Base-by-base conservation (phyloP, 2,888 invertebrate species). In the Drosophila differens region DNA sequence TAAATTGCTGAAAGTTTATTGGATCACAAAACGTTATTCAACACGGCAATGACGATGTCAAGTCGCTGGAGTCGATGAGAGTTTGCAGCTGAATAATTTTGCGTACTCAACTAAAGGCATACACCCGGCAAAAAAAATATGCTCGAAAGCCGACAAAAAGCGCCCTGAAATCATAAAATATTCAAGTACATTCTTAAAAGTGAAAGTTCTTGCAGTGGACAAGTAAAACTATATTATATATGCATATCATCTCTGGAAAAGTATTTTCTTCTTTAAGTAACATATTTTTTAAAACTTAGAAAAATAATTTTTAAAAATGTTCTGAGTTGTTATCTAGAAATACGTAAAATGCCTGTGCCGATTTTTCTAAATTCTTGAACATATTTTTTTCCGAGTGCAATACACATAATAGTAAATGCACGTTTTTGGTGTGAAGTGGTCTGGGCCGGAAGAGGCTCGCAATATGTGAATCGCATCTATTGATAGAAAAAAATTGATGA, bases 11-110 rank as follows among this genome's bases (percentile, higher is more conserved):
- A 77, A 89, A 81, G 78, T 89, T 89, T 77, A 89, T 89, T 89
- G 88, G 83, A 83, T 91, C 85, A 89, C 90, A 89, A 89, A 90
- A 90, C 83, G 81, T 85, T 90, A 91, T 90, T 91, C 86, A 88
- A 81, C 91, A 75, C 80, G 69, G 70, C 82, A 70, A 80, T 70
- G 76, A 58, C 86, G 79, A 80, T 82, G 80, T 77, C 84, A 73
- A 73, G 86, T 77, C 68, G 55, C 65, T 52, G 73, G 70, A 87
- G 81, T 78, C 71, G 69, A 71, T 70, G 70, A 79, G 81, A 82
- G 81, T 68, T 71, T 75, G 76, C 66, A 28, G 60, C 60, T 14
- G 55, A 78, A 82, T 70, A 70, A 66, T 65, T 76, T 83, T 83
- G 83, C 80, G 83, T 80, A 64, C 57, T 67, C 72, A 66, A 61